Conservation (phyloP, 1,140 invertebrate species). For the Drosophila littoralis region DNA sequence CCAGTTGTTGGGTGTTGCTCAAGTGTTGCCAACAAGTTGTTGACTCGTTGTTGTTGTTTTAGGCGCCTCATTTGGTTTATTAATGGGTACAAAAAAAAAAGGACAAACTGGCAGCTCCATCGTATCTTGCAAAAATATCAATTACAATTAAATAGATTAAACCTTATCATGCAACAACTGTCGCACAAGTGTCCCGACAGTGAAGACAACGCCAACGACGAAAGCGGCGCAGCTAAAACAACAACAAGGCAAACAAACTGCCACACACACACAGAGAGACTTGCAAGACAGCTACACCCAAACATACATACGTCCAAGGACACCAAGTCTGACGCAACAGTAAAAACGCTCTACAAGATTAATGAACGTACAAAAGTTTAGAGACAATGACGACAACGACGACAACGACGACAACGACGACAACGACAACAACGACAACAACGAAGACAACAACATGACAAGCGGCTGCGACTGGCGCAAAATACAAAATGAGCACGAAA, state of each 20-base stretch:
- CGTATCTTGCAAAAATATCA: slow-evolving; percentile 80
- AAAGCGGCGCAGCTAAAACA: slow-evolving; percentile 48
- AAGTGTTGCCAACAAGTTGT: slow-evolving; percentile 61
- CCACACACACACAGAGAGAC: slow-evolving; percentile 20
- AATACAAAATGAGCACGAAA: slow-evolving; percentile 30
- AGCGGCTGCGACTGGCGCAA: slow-evolving; percentile 27
- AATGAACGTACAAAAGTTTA: slow-evolving; percentile 82
- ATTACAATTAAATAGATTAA: slow-evolving; percentile 83
- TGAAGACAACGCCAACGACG: slow-evolving; percentile 50
- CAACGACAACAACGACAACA: slow-evolving; percentile 40
- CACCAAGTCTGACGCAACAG: slow-evolving; percentile 53
- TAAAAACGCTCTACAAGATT: slow-evolving; percentile 80
- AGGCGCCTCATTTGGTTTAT: slow-evolving; percentile 76
- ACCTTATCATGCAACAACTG: slow-evolving; percentile 82
- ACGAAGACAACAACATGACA: slow-evolving; percentile 41
- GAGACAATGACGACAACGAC: slow-evolving; percentile 73
- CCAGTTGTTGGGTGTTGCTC: slow-evolving; percentile 28
- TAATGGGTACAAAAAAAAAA: slow-evolving; percentile 55
- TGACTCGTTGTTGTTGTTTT: slow-evolving; percentile 52
- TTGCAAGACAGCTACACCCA: slow-evolving; percentile 30
- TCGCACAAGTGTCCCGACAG: slow-evolving; percentile 76
- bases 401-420: slow-evolving; percentile 21
- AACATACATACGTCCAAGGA: slow-evolving; percentile 26
- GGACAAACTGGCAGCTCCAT: slow-evolving; percentile 37
- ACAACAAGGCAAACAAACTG: slow-evolving; percentile 61